Evolutionary conservation across 2,113 vertebrate genomes (phyloP).

Genomic region (Nothoprocta pentlandii): DNA sequence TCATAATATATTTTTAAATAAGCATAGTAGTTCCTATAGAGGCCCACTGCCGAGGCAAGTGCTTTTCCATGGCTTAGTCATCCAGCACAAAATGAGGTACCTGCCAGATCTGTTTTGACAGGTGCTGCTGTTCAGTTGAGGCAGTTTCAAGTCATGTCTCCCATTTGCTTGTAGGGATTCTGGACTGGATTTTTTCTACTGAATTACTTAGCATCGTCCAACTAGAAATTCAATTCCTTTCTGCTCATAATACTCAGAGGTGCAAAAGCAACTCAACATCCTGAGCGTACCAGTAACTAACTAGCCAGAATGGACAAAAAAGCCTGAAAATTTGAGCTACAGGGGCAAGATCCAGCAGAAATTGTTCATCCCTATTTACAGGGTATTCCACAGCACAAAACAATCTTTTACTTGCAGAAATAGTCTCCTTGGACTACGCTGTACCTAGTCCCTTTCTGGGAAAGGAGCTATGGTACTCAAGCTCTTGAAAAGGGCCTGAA

Average conservation of each 20-base stretch:
- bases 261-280: neutral
- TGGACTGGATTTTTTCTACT: conserved; percentile 45
- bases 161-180: conserved; percentile 34
- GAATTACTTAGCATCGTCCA: neutral
- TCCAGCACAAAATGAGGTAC: conserved; percentile 14
- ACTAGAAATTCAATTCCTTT: conserved; percentile 3
- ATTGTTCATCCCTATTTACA: neutral
- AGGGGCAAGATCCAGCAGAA: neutral
- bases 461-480: neutral
- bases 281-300: neutral
- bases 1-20: neutral
- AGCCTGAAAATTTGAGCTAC: neutral
- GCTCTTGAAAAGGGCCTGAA: neutral
- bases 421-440: accelerated
- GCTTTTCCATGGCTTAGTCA: conserved; percentile 52
- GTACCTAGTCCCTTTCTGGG: neutral
- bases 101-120: conserved; percentile 55
- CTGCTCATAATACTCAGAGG: neutral
- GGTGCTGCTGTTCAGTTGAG: conserved; percentile 45
- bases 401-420: neutral
- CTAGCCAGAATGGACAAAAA: neutral
- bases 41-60: conserved; percentile 5
- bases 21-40: neutral
- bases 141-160: conserved; percentile 41
- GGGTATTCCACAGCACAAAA: neutral